These are phyloP conservation scores for Lucilia sericata DNA, from an alignment of 1,140 invertebrate genomes.

Conservation along the genomic window DNA sequence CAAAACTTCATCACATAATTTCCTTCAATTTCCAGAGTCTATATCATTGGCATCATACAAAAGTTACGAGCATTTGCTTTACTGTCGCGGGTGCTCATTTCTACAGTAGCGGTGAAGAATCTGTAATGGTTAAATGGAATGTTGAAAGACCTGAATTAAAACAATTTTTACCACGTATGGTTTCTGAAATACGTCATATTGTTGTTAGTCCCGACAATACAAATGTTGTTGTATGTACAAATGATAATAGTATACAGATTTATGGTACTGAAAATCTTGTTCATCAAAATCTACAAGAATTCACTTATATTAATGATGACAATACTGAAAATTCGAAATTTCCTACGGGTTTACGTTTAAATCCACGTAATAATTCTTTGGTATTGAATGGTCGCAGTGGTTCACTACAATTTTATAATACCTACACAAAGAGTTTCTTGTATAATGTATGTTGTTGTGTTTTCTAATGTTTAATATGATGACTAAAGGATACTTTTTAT, in stretches of 20 bases:
- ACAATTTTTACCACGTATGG: slow-evolving; percentile 80
- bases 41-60: slow-evolving; percentile 85
- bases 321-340: slow-evolving; percentile 67
- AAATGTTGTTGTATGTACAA: slow-evolving; percentile 76
- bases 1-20: neutral
- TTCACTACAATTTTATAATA: slow-evolving; percentile 84
- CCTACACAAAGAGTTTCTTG: slow-evolving; percentile 75
- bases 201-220: slow-evolving; percentile 75
- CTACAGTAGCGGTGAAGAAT: slow-evolving; percentile 83
- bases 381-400: slow-evolving; percentile 83
- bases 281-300: slow-evolving; percentile 75
- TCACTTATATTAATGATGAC: slow-evolving; percentile 72
- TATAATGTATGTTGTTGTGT: slow-evolving; percentile 76
- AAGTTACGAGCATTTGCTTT: slow-evolving; percentile 78
- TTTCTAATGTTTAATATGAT: neutral
- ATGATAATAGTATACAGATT: slow-evolving; percentile 83
- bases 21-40: slow-evolving; percentile 64
- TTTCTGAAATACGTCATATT: slow-evolving; percentile 78
- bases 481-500: slow-evolving; percentile 47
- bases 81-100: slow-evolving; percentile 76
- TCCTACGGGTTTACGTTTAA: slow-evolving; percentile 76
- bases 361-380: slow-evolving; percentile 76
- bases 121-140: slow-evolving; percentile 85
- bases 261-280: slow-evolving; percentile 74
- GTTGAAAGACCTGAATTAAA: slow-evolving; percentile 68